Evolutionary conservation across 2,113 vertebrate genomes (phyloP).

Genomic region (Callipepla squamata): DNA sequence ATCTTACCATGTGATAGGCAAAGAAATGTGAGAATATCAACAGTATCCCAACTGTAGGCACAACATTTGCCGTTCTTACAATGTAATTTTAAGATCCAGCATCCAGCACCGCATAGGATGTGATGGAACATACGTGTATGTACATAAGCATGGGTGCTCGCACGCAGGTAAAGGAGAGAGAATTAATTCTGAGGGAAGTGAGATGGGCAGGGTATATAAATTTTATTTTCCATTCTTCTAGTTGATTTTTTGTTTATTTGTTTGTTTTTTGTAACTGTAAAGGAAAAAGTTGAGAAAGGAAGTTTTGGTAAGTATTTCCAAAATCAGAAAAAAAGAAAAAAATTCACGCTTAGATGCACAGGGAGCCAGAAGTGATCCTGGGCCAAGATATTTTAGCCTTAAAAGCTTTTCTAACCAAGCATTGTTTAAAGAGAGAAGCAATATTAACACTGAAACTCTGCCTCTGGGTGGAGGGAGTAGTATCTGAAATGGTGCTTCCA

Average conservation of each 20-base stretch:
- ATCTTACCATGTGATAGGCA: not conserved
- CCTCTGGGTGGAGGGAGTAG: not conserved
- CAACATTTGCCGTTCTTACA: not conserved
- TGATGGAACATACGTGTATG: rapidly evolving
- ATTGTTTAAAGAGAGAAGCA: not conserved
- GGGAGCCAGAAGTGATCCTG: not conserved
- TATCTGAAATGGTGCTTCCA: not conserved
- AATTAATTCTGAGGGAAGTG: not conserved
- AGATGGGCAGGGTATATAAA: not conserved
- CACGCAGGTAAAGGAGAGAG: not conserved
- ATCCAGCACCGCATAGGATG: not conserved
- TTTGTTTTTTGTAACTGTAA: not conserved
- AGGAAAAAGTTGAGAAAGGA: not conserved
- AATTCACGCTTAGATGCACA: not conserved
- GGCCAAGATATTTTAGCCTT: not conserved
- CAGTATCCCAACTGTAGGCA: not conserved
- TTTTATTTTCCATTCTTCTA: not conserved
- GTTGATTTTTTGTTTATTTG: not conserved
- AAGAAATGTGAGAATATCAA: slow-evolving; percentile 9
- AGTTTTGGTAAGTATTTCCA: not conserved
- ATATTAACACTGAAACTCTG: not conserved
- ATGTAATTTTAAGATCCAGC: not conserved
- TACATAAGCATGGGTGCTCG: not conserved
- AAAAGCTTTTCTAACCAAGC: not conserved
- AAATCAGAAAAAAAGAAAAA: not conserved